These are phyloP conservation scores for Chiloscyllium punctatum DNA, from an alignment of 2,797 vertebrate genomes.

Conservation along the genomic window DNA sequence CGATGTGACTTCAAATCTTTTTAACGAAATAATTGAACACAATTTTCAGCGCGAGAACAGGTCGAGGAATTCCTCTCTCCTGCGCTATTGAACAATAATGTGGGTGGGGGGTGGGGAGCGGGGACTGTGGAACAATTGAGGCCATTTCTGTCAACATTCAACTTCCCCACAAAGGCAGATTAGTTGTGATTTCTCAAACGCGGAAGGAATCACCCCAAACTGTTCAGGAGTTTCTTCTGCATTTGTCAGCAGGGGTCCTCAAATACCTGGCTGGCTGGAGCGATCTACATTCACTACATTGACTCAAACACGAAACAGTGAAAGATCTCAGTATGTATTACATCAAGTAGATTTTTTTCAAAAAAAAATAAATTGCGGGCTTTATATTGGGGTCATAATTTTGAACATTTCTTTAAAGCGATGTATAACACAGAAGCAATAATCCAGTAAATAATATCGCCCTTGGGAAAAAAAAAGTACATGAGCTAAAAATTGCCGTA, in stretches of 20 bases:
- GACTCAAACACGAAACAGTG: too few relatives aligned
- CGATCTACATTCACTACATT: neutral
- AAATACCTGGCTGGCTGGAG: neutral
- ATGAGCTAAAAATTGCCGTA: neutral
- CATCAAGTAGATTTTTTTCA: neutral
- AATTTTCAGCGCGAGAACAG: neutral
- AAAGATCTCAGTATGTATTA: neutral
- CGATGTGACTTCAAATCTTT: neutral
- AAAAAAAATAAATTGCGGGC: neutral
- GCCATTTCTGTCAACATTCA: too few relatives aligned
- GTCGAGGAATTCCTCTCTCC: neutral
- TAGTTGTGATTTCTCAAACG: neutral
- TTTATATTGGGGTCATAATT: neutral
- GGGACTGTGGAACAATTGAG: neutral
- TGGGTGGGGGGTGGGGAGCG: neutral
- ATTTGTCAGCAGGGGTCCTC: neutral
- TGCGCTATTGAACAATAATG: too few relatives aligned
- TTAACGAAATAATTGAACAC: neutral
- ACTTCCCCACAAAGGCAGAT: too few relatives aligned
- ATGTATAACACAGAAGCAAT: neutral
- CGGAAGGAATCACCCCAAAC: neutral
- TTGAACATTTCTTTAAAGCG: neutral
- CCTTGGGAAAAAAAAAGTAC: neutral
- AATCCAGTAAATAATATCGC: neutral
- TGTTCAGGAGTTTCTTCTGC: neutral